Percentiles rank a stretch among this genome's conserved stretches.
Evolutionary conservation across 2,888 invertebrate genomes (phyloP).

Genomic region (Cartodere bifasciata): DNA sequence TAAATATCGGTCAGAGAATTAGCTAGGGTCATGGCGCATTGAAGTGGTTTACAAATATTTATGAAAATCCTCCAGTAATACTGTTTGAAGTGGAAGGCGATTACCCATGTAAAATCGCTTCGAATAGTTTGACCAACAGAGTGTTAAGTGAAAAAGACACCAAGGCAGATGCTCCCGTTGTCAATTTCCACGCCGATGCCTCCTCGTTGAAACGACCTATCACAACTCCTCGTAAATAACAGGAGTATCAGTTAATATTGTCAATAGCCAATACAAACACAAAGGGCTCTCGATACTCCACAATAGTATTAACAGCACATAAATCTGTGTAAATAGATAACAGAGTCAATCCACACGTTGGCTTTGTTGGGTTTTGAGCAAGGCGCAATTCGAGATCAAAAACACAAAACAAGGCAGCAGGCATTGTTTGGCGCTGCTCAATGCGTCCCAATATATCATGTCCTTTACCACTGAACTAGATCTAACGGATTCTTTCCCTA

Average conservation of each 20-base stretch:
- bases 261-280: conserved; percentile 34
- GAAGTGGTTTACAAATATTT: no score
- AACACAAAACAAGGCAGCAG: conserved; percentile 30
- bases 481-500: conserved; percentile 22
- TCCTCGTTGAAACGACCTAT: conserved; percentile 30
- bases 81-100: conserved; percentile 14
- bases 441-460: conserved; percentile 24
- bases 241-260: conserved; percentile 28
- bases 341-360: conserved; percentile 28
- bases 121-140: no score
- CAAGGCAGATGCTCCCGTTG: conserved; percentile 27
- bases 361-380: conserved; percentile 25
- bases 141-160: no score
- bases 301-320: conserved; percentile 34
- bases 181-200: conserved; percentile 27
- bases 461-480: conserved; percentile 30
- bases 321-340: conserved; percentile 32
- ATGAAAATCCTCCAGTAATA: no score
- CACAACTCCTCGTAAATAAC: conserved; percentile 28
- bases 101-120: conserved; percentile 19
- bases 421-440: conserved; percentile 16
- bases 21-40: no score
- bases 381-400: conserved; percentile 26
- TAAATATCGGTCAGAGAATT: no score
- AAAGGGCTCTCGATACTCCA: conserved; percentile 30